Percentiles rank a stretch among this genome's conserved stretches.
Conservation (phyloP, 2,113 vertebrate species). For the Brachyhypopomus occidentalis region DNA sequence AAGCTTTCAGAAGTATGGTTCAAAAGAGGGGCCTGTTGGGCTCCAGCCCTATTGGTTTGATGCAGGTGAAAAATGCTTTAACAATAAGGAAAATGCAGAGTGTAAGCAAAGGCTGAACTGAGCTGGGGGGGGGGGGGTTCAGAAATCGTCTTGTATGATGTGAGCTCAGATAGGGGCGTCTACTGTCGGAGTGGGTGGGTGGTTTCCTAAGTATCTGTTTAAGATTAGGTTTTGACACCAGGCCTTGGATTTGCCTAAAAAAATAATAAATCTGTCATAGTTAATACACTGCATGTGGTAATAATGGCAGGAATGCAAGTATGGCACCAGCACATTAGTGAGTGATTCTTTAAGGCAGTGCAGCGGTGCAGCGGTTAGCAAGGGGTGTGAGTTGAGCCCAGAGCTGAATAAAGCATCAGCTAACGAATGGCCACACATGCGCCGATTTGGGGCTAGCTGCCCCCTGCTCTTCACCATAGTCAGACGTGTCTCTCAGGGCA, state of each 20-base stretch:
- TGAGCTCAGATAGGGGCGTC: too few species aligned
- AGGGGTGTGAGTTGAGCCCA: not conserved
- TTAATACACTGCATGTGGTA: not conserved
- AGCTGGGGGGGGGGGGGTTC: not conserved
- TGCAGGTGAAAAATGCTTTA: not conserved
- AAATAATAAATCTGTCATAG: not conserved
- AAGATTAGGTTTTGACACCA: not conserved
- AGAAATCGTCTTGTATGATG: not conserved
- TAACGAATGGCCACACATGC: slow-evolving; percentile 22
- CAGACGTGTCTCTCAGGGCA: not conserved
- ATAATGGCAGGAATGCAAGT: not conserved
- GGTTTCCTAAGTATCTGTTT: too few species aligned
- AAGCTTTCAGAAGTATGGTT: not conserved
- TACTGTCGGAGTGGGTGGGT: too few species aligned
- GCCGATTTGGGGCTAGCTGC: slow-evolving; percentile 29
- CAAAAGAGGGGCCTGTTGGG: not conserved
- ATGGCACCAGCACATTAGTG: not conserved
- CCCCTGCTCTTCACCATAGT: not conserved
- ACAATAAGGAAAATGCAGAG: not conserved
- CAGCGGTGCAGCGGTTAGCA: not conserved
- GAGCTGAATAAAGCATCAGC: slow-evolving; percentile 2
- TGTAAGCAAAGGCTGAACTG: not conserved
- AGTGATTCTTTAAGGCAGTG: not conserved
- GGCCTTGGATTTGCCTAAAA: too few species aligned
- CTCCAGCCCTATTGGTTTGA: not conserved